Percentiles rank a stretch among this genome's conserved stretches.
phyloP scores from a whole-genome alignment of 2,797 vertebrate genomes.

The Falco peregrinus region DNA sequence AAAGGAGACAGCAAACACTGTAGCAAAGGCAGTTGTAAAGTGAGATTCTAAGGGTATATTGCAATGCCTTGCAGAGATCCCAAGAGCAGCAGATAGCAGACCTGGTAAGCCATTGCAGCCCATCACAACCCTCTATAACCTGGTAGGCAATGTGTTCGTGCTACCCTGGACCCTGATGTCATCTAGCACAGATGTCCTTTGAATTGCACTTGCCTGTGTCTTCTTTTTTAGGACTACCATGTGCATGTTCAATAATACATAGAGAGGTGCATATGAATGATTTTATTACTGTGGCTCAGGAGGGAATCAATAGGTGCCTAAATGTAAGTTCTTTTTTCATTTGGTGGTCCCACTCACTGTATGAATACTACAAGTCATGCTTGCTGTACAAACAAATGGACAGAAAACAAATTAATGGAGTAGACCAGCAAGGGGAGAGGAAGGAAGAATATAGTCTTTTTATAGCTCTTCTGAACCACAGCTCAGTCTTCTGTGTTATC shows the following conservation, averaged over 20 bases:
- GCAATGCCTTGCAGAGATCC: neutral
- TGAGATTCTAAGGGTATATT: neutral
- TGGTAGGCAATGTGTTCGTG: neutral
- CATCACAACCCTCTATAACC: neutral
- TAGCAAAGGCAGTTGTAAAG: neutral
- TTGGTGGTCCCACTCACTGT: neutral
- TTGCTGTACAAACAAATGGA: neutral
- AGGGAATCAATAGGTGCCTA: neutral
- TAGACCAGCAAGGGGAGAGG: neutral
- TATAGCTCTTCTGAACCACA: neutral
- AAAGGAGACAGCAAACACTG: neutral
- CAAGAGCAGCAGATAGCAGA: neutral
- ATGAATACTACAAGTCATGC: neutral
- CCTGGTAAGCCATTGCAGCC: neutral
- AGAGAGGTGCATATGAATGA: neutral
- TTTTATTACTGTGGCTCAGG: neutral
- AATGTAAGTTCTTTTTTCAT: neutral
- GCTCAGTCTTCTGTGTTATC: neutral
- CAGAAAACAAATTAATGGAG: neutral
- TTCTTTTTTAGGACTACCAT: neutral
- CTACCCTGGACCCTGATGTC: neutral
- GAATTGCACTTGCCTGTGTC: neutral
- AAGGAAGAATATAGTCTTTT: neutral
- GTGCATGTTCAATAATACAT: neutral
- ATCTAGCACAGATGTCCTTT: neutral